phyloP scores from a whole-genome alignment of 2,888 invertebrate genomes.

The Fabriciana adippe region DNA sequence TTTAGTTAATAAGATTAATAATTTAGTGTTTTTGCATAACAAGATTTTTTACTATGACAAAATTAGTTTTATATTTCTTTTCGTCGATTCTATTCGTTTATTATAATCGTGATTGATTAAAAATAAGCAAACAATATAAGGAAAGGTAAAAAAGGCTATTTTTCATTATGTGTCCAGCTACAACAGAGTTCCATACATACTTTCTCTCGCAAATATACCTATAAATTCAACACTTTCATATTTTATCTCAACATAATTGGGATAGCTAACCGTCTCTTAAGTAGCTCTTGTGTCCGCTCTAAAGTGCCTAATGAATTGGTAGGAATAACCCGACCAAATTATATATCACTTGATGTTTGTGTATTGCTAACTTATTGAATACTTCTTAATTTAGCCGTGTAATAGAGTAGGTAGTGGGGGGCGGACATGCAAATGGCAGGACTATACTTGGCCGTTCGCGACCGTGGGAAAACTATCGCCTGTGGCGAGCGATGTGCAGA shows the following conservation, averaged over 20 bases:
- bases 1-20: too few species aligned
- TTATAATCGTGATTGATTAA: too few species aligned
- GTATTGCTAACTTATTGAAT: conserved; percentile 35
- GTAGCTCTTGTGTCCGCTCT: conserved; percentile 40
- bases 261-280: conserved; percentile 37
- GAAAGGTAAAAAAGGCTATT: too few species aligned
- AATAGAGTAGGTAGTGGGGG: conserved; percentile 72
- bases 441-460: conserved; percentile 74
- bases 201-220: too few species aligned
- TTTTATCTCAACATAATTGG: conserved; percentile 38
- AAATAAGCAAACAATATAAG: too few species aligned
- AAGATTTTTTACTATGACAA: too few species aligned
- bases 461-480: conserved; percentile 83
- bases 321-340: conserved; percentile 48
- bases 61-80: too few species aligned
- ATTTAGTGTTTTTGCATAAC: too few species aligned
- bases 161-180: too few species aligned
- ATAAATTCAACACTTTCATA: conserved; percentile 16
- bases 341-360: conserved; percentile 43
- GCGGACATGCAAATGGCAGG: conserved; percentile 79
- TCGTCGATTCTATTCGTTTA: too few species aligned
- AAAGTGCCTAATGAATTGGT: conserved; percentile 43
- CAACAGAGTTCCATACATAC: too few species aligned
- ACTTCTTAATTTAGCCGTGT: conserved; percentile 58
- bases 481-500: conserved; percentile 72